A percentile compares a stretch with the other conserved stretches of the same genome.
Conservation (phyloP, 2,888 invertebrate species). For the Pasiphila rectangulata region DNA sequence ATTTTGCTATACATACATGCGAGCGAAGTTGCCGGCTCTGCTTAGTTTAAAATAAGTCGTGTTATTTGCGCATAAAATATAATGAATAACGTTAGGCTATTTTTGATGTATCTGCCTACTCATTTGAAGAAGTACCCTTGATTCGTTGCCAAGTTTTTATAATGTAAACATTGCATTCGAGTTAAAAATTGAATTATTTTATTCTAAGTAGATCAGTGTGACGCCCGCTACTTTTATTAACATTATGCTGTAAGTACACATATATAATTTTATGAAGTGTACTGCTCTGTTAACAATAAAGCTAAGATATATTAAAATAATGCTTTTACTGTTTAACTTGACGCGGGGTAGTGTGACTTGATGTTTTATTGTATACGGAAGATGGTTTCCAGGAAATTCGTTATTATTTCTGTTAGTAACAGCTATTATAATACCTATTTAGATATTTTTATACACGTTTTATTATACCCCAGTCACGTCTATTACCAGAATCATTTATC, state of each 20-base stretch:
- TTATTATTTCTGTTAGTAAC: neutral
- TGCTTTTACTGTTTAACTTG: neutral
- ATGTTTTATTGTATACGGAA: neutral
- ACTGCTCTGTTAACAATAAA: no score
- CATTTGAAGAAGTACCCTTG: constrained; percentile 20
- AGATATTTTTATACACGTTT: constrained; percentile 16
- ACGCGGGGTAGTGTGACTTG: neutral
- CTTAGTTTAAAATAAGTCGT: no score
- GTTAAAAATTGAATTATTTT: neutral
- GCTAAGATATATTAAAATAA: no score
- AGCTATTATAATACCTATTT: neutral
- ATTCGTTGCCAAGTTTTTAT: constrained; percentile 44
- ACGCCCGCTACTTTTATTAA: neutral
- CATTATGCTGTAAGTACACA: neutral
- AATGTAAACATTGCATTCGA: constrained; percentile 35
- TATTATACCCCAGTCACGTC: constrained; percentile 48
- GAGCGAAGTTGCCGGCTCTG: no score
- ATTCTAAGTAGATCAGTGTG: neutral
- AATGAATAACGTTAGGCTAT: no score
- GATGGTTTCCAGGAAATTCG: neutral
- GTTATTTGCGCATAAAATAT: no score
- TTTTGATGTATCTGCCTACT: constrained; percentile 24
- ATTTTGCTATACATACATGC: no score
- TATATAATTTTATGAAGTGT: no score
- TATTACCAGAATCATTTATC: constrained; percentile 47